Evolutionary conservation across 2,888 invertebrate genomes (phyloP), one percentile per base, ranked within the genome.

Genomic region (Hirtodrosophila histrioides): DNA sequence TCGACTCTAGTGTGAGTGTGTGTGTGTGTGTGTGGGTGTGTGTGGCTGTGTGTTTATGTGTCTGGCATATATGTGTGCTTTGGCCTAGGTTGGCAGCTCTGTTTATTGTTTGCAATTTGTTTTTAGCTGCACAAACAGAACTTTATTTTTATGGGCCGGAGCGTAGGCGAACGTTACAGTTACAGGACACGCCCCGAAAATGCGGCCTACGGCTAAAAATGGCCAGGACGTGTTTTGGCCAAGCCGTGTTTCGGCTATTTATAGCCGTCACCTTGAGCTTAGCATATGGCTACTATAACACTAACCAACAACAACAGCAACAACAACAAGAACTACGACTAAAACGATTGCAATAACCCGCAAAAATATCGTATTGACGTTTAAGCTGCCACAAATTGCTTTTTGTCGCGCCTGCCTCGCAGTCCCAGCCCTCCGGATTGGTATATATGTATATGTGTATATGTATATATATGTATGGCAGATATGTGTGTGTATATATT

Each of bases 51-150:
- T n/a, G n/a, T 27, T 5, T 27, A 27, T 27, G 5, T 27, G 27
- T 27, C 27, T 5, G 5, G 6, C 27, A 27, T 27, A 27, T 6
- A 50, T 50, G 40, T 73, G 35, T 70, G 58, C 67, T 29, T 63
- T 63, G 29, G 41, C 24, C 46, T 45, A 54, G 61, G 57, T 55
- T 71, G 48, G 54, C 62, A 76, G 41, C 67, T 61, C 54, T 55
- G 71, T 87, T 83, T 82, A 85, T 87, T 87, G 88, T 82, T 86
- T 76, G 86, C 83, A 83, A 83, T 83, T 83, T 83, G 83, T 87
- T 86, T 85, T 76, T 64, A 75, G 82, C 73, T 76, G 79, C 58
- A 73, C 73, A 79, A 85, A 86, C 82, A 69, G 64, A 81, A 81
- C 65, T 78, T 87, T 73, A 67, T 63, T 81, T 84, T 84, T 75